phyloP scores from a whole-genome alignment of 2,113 vertebrate species.

The Dascyllus trimaculatus region DNA sequence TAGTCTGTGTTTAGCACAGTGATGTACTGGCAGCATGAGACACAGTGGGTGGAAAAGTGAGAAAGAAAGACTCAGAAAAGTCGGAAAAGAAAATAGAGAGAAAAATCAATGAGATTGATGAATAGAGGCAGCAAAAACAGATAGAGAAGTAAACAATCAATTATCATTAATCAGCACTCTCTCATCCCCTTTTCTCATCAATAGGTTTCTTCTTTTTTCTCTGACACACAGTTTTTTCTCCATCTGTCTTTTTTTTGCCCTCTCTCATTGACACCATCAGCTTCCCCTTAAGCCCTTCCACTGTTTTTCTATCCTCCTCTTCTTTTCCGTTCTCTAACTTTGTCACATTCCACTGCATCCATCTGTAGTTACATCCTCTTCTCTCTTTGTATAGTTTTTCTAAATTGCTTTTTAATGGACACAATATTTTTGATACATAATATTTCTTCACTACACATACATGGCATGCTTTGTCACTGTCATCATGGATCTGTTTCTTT shows the following conservation, averaged over 20 bases:
- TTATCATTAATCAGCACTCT: conserved; percentile 47
- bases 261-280: conserved; percentile 47
- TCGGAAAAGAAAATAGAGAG: background rate
- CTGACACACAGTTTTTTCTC: conserved; percentile 1
- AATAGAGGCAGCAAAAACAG: conserved; percentile 5
- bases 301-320: conserved; percentile 18
- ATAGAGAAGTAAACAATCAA: conserved; percentile 36
- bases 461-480: background rate
- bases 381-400: background rate
- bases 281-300: conserved; percentile 38
- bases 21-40: conserved; percentile 31
- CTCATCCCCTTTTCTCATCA: conserved; percentile 6
- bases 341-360: conserved; percentile 49
- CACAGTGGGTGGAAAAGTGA: background rate
- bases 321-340: conserved; percentile 17
- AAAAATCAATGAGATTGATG: conserved; percentile 36
- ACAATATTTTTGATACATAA: background rate
- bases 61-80: background rate
- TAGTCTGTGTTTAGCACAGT: conserved; percentile 20
- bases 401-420: conserved; percentile 5
- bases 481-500: background rate
- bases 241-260: conserved; percentile 12
- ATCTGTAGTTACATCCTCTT: conserved; percentile 25
- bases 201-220: conserved; percentile 25
- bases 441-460: background rate